Conservation (phyloP, 2,797 vertebrate species). For the Ibycter americanus region DNA sequence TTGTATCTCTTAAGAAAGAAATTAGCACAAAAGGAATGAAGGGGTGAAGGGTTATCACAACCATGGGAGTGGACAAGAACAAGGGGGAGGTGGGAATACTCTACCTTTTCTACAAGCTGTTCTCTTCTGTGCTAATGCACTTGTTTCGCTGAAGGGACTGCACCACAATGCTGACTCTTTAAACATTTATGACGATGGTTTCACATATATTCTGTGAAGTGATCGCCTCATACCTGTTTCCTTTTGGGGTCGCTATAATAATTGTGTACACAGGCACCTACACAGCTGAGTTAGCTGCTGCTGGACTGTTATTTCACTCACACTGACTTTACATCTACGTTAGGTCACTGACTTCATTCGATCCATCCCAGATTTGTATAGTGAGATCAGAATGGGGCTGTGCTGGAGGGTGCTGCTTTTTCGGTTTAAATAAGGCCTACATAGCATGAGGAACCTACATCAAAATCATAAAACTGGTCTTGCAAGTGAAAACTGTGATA, state of each 20-base stretch:
- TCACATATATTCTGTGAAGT: not conserved
- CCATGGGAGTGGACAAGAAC: not conserved
- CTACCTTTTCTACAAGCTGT: not conserved
- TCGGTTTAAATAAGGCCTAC: not conserved
- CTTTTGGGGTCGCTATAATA: not conserved
- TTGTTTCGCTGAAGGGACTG: not conserved
- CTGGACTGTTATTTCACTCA: not conserved
- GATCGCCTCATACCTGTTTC: not conserved
- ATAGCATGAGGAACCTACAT: not conserved
- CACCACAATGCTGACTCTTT: not conserved
- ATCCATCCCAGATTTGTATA: not conserved
- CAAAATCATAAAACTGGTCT: not conserved
- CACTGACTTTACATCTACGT: not conserved
- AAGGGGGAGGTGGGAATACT: not conserved
- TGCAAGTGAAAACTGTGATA: not conserved
- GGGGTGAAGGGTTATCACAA: conserved; percentile 19
- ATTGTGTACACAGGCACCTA: not conserved
- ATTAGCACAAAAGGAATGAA: conserved; percentile 38
- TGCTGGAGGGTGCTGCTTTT: not conserved
- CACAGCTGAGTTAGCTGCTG: not conserved
- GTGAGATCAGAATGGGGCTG: not conserved
- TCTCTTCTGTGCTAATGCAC: not conserved
- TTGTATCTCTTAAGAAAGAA: conserved; percentile 43
- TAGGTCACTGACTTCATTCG: not conserved
- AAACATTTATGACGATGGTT: not conserved